These are phyloP conservation scores for Clarias pachynema DNA, from an alignment of 2,797 vertebrate genomes.

Conservation along the genomic window DNA sequence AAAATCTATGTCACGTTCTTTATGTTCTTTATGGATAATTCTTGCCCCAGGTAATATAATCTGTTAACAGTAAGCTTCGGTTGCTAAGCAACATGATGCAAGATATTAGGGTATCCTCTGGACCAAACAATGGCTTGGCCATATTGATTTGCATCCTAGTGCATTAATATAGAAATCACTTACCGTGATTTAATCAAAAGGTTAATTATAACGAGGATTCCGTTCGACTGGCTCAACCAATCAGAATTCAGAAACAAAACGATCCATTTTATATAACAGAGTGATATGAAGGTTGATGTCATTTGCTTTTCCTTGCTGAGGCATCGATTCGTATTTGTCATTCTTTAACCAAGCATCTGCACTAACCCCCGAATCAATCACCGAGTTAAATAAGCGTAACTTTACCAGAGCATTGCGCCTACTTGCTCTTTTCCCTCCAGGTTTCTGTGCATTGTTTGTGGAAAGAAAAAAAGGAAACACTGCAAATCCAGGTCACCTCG, in stretches of 20 bases:
- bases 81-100: neutral
- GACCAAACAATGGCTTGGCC: neutral
- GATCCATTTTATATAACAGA: neutral
- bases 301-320: neutral
- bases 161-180: neutral
- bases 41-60: neutral
- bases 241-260: neutral
- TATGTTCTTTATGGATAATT: too few species aligned
- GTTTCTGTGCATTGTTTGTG: constrained; percentile 3
- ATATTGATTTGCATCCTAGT: neutral
- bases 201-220: neutral
- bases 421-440: neutral
- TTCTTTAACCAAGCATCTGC: neutral
- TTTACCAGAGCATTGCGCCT: neutral
- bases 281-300: too few species aligned
- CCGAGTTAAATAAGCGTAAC: neutral
- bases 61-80: neutral
- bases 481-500: constrained; percentile 33
- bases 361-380: neutral
- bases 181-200: neutral
- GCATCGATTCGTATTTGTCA: too few species aligned
- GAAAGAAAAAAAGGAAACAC: neutral
- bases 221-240: neutral
- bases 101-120: neutral
- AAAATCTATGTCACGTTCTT: too few species aligned